Evolutionary conservation across 2,888 invertebrate species (phyloP).

Genomic region (Ramazzottius varieornatus): DNA sequence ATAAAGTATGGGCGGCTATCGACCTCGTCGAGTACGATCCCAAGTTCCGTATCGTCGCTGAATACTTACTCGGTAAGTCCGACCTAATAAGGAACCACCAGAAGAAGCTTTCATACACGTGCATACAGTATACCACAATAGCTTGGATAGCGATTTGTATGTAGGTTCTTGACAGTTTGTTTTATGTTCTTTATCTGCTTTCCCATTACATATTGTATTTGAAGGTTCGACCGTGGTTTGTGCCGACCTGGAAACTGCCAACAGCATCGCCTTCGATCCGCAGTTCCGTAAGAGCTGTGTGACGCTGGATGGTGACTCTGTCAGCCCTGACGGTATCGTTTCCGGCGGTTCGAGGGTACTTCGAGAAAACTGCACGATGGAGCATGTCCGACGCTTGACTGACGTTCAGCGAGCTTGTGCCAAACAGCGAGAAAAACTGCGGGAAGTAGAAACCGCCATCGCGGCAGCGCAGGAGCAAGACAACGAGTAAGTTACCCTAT

Average conservation of each 20-base stretch:
- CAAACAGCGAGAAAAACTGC: too few relatives aligned
- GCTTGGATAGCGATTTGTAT: too few relatives aligned
- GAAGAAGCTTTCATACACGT: too few relatives aligned
- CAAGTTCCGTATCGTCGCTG: slow-evolving; percentile 45
- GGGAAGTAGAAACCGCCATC: too few relatives aligned
- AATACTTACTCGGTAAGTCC: slow-evolving; percentile 56
- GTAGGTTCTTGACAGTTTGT: not conserved
- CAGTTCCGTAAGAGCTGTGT: slow-evolving; percentile 26
- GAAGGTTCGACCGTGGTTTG: slow-evolving; percentile 42
- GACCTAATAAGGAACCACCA: slow-evolving; percentile 7
- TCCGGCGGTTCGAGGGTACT: slow-evolving; percentile 41
- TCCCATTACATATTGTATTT: not conserved
- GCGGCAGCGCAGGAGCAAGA: too few relatives aligned
- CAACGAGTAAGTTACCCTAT: too few relatives aligned
- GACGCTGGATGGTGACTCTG: slow-evolving; percentile 68
- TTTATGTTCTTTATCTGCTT: not conserved
- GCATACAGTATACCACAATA: too few relatives aligned
- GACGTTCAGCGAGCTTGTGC: too few relatives aligned
- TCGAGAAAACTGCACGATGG: slow-evolving; percentile 11
- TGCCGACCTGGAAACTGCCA: slow-evolving; percentile 48
- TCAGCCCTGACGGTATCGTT: slow-evolving; percentile 64
- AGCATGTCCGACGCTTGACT: too few relatives aligned
- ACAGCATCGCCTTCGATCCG: slow-evolving; percentile 46
- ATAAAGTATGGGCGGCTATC: slow-evolving; percentile 54
- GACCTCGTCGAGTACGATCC: slow-evolving; percentile 43